Base-by-base conservation (phyloP, 2,797 vertebrate species). In the Choloepus didactylus region DNA sequence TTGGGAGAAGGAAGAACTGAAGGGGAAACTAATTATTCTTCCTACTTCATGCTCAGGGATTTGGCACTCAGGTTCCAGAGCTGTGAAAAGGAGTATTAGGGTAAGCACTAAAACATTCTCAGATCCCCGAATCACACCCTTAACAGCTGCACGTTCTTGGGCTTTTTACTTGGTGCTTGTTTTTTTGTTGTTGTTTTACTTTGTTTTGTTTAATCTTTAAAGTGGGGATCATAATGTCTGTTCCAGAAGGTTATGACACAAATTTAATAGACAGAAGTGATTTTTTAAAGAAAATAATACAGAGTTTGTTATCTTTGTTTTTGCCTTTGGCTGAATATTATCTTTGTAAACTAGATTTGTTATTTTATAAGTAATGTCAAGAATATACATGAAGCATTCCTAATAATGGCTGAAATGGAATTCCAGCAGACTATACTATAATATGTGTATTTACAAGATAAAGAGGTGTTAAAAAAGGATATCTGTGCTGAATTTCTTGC, bases 381-480 rank as follows among this genome's bases (percentile, higher is more conserved):
- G 21, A 83, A 66, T 72, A 73, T 60, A 46, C 19, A 64, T 77
- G 31, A 67, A 84, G 1, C 35, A 96, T 79, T 89, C 12, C 75
- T 25, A 3, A 87, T 83, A 73, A 49, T 72, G 38, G 27, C 51
- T 60, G 27, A 38, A 92, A 83, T 62, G 27, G 23, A 86, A 91
- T 86, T 96, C 56, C 93, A 87, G 38, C 23, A 66, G 5, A 62
- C 51, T 49, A 5, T 93, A 19, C n/a, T 75, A 10, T 29, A 79
- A 81, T 93, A 96, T 73, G n/a, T 72, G 7, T 56, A 87, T 94
- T 96, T 82, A 87, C 0, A 38, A 95, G n/a, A 77, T 51, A 77
- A 27, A 70, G 3, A 82, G 18, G 70, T 54, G 64, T 19, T 59
- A 21, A 56, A 66, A 51, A 51, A 75, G 91, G 7, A 38, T 27